Evolutionary conservation across 2,797 vertebrate species (phyloP).

Genomic region (Sciurus carolinensis): DNA sequence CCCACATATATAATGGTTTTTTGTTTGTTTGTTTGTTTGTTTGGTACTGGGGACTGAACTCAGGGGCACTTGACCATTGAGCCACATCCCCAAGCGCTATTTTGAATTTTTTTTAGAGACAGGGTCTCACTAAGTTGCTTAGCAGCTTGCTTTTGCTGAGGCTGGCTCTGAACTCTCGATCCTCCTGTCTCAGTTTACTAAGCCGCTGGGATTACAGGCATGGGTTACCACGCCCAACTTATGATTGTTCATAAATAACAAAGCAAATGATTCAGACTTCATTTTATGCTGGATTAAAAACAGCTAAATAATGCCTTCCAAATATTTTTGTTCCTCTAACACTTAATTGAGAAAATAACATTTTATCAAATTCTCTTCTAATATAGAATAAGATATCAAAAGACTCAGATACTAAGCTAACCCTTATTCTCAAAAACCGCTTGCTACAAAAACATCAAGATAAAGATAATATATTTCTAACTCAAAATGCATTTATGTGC

Average conservation of each 20-base stretch:
- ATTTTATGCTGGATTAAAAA: slow-evolving; percentile 64
- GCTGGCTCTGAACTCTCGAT: too few relatives aligned
- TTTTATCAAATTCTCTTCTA: slow-evolving; percentile 42
- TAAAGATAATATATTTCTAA: slow-evolving; percentile 55
- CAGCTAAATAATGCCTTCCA: slow-evolving; percentile 35
- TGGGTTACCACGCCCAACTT: too few relatives aligned
- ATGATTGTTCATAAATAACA: slow-evolving; percentile 27
- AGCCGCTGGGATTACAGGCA: too few relatives aligned
- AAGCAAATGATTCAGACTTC: slow-evolving; percentile 61
- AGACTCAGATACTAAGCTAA: neutral
- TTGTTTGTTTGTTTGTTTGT: too few relatives aligned
- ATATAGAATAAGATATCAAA: slow-evolving; percentile 33
- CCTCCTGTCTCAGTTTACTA: too few relatives aligned
- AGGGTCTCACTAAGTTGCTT: too few relatives aligned
- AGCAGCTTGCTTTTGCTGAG: too few relatives aligned
- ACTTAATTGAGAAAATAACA: slow-evolving; percentile 31
- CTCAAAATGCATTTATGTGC: slow-evolving; percentile 5
- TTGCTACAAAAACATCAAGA: slow-evolving; percentile 14
- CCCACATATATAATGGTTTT: neutral
- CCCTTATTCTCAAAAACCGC: slow-evolving; percentile 9
- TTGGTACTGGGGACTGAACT: too few relatives aligned
- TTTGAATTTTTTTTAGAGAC: too few relatives aligned
- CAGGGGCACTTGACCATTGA: too few relatives aligned
- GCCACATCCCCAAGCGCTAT: too few relatives aligned
- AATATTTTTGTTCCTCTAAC: slow-evolving; percentile 44